Evolutionary conservation across 2,888 invertebrate species (phyloP), one percentile per base, ranked within the genome.

Genomic region (Urechis unicinctus): DNA sequence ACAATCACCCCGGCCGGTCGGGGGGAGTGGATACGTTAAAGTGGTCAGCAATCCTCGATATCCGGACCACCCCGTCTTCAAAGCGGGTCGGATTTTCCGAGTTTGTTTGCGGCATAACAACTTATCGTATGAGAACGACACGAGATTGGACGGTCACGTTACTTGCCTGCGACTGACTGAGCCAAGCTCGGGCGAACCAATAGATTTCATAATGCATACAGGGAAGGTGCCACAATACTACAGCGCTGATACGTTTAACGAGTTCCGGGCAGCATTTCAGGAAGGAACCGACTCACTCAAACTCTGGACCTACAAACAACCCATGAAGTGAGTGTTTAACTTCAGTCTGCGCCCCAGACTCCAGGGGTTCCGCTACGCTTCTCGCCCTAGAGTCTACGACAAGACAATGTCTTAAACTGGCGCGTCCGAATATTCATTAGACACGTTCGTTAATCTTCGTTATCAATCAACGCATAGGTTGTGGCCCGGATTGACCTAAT

Each of bases 91-190:
- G n/a, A 21, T 58, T 13, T 48, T 57, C 25, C 13, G 53, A 28
- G 41, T 62, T 46, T 47, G 58, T 13, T 26, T 62, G 36, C 60
- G 58, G 13, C 62, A 62, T 47, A 52, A 51, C 41, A 62, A 62
- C 53, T 50, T 59, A 3, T 45, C 57, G 2, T 57, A 50, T 29
- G 21, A 30, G 21, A 59, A 62, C 41, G 62, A 62, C 44, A 50
- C 59, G 25, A 31, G 42, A 36, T 43, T 55, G 42, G 62, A 62
- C 28, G 59, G 57, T 1, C 52, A 61, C 5, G 61, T 61, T 13
- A 50, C 53, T 3, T 56, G 57, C 44, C 13, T 62, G 1, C 58
- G 59, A 55, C 58, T 61, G 47, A 24, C 36, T 13, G 62, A 61
- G 42, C 30, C 22, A 13, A 57, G 59, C 25, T 22, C 45, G 17